Evolutionary conservation across 2,888 invertebrate species (phyloP).

Genomic region (Carabus problematicus): DNA sequence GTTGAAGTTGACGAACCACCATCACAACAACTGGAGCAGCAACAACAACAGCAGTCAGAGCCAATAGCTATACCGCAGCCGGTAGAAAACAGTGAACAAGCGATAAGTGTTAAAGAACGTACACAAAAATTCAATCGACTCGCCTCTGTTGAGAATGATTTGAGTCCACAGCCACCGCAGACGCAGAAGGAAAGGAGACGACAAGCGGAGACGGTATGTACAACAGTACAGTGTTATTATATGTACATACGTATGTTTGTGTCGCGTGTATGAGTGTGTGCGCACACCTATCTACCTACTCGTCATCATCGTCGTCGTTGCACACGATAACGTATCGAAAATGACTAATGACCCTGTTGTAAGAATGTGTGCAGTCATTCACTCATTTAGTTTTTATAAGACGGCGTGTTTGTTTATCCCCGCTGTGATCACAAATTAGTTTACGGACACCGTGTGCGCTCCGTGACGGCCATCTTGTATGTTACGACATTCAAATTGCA

Average conservation of each 20-base stretch:
- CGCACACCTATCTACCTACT: conserved; percentile 25
- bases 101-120: conserved; percentile 89
- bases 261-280: conserved; percentile 19
- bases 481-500: conserved; percentile 45
- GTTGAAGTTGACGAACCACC: conserved; percentile 45
- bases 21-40: conserved; percentile 45
- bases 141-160: conserved; percentile 79
- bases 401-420: conserved; percentile 66
- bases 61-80: no score
- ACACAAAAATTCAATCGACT: conserved; percentile 92
- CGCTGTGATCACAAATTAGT: conserved; percentile 70
- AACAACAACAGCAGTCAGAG: conserved; percentile 20
- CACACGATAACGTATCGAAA: conserved; percentile 58
- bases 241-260: background rate
- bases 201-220: conserved; percentile 70
- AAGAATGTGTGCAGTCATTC: conserved; percentile 69
- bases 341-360: conserved; percentile 59
- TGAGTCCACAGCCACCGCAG: conserved; percentile 63
- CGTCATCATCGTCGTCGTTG: conserved; percentile 12
- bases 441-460: conserved; percentile 61
- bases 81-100: conserved; percentile 63
- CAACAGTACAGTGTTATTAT: background rate
- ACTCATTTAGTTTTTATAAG: conserved; percentile 64
- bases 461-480: conserved; percentile 44
- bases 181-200: conserved; percentile 59